A percentile compares a stretch with the other conserved stretches of the same genome.
phyloP scores from a whole-genome alignment of 2,888 invertebrate genomes.

The Coelinius sp. region DNA sequence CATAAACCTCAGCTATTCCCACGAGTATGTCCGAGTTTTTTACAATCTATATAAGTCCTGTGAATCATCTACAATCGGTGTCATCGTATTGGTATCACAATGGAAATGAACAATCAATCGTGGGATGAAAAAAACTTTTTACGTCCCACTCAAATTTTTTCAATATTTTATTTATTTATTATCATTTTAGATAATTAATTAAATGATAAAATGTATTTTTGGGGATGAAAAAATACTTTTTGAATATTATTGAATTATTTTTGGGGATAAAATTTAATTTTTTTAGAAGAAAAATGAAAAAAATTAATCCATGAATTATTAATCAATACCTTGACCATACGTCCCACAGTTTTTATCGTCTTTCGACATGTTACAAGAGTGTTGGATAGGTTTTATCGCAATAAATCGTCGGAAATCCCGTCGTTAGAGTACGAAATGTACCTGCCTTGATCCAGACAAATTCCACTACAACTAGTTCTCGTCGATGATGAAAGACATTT shows the following conservation, averaged over 20 bases:
- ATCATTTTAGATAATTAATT: background rate
- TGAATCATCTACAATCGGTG: conserved; percentile 19
- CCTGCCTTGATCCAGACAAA: conserved; percentile 12
- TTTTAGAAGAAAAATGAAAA: too few species aligned
- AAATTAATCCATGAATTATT: background rate
- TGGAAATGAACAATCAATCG: background rate
- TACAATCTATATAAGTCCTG: conserved; percentile 17
- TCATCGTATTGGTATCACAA: conserved; percentile 14
- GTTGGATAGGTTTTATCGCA: conserved; percentile 3
- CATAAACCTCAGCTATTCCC: background rate
- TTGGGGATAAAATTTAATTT: background rate
- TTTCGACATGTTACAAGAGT: conserved; percentile 19
- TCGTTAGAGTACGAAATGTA: conserved; percentile 1
- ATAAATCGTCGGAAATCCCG: conserved; percentile 13
- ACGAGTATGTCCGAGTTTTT: background rate
- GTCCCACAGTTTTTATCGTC: conserved; percentile 11
- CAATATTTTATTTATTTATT: background rate
- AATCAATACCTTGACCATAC: conserved; percentile 27
- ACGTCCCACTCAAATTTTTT: background rate
- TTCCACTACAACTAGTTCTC: background rate
- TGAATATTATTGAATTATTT: background rate
- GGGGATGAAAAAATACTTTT: background rate
- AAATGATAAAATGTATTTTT: background rate
- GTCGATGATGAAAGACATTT: conserved; percentile 28
- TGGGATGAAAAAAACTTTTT: background rate